phyloP scores from a whole-genome alignment of 2,888 invertebrate genomes.

The Noctua janthina region DNA sequence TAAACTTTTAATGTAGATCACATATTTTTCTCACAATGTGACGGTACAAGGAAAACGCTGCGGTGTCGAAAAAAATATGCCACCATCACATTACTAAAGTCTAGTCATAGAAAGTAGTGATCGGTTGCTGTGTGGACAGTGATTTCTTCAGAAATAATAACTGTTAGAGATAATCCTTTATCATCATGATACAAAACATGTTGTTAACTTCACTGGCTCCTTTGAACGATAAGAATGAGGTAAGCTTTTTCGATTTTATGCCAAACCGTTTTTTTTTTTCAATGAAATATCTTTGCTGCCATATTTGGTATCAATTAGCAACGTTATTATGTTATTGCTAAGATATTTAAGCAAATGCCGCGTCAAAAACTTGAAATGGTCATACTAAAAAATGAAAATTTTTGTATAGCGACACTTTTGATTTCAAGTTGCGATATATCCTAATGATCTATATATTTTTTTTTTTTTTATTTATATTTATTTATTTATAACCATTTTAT shows the following conservation, averaged over 20 bases:
- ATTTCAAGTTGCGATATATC: too few relatives aligned
- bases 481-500: too few relatives aligned
- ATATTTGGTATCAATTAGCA: not conserved
- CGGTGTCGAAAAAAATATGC: not conserved
- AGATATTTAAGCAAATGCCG: too few relatives aligned
- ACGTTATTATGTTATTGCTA: not conserved
- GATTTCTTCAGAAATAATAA: conserved; percentile 13
- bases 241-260: conserved; percentile 52
- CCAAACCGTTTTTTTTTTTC: not conserved
- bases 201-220: conserved; percentile 74
- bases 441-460: too few relatives aligned
- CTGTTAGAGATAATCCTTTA: conserved; percentile 12
- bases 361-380: too few relatives aligned
- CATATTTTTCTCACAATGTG: not conserved
- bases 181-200: conserved; percentile 78
- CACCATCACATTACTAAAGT: conserved; percentile 10
- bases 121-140: conserved; percentile 33
- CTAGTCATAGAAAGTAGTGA: conserved; percentile 32
- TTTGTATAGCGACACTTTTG: too few relatives aligned
- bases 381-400: too few relatives aligned
- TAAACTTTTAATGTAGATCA: not conserved
- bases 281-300: not conserved
- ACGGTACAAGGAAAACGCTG: conserved; percentile 34
- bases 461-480: too few relatives aligned
- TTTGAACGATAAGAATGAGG: conserved; percentile 76